phyloP scores from a whole-genome alignment of 1,140 invertebrate species.

The Pristionchus pacificus region DNA sequence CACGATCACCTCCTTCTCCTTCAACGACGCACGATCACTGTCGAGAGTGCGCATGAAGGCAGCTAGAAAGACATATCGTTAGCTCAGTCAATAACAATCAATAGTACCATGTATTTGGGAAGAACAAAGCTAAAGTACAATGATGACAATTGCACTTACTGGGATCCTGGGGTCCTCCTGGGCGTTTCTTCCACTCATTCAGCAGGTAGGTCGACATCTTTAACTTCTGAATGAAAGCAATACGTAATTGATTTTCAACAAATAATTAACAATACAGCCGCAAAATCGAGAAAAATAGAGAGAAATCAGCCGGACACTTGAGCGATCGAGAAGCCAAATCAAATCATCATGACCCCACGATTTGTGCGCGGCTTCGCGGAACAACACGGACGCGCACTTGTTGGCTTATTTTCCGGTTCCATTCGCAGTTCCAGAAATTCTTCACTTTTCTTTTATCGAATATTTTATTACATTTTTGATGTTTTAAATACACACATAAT shows the following conservation, averaged over 20 bases:
- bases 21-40: conserved; percentile 14
- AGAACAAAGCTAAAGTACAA: conserved; percentile 1
- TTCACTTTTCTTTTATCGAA: no score
- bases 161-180: conserved; percentile 39
- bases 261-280: neutral
- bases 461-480: no score
- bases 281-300: neutral
- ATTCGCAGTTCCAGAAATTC: no score
- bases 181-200: conserved; percentile 40
- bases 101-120: neutral
- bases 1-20: conserved; percentile 47
- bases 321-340: no score
- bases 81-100: no score
- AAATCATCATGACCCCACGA: no score
- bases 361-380: no score
- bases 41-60: conserved; percentile 37
- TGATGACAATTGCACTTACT: conserved; percentile 25
- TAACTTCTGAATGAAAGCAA: neutral
- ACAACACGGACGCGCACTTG: no score
- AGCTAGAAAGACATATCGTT: conserved; percentile 18
- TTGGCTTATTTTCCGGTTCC: no score
- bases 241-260: no score
- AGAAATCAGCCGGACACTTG: neutral
- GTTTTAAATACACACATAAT: no score
- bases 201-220: conserved; percentile 37